Base-by-base conservation (phyloP, 2,113 vertebrate species). In the Candoia aspera region DNA sequence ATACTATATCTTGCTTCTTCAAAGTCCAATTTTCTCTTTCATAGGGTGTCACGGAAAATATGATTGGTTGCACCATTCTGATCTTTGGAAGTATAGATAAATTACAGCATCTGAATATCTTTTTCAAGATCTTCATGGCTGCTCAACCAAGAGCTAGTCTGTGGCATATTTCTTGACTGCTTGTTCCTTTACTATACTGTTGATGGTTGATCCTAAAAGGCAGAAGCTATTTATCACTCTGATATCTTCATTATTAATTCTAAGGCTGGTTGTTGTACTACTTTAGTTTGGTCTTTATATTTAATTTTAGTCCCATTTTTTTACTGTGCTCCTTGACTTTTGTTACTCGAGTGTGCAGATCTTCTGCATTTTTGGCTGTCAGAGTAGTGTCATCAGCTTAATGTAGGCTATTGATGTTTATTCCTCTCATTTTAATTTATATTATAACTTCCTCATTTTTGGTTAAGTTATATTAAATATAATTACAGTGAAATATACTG, bases 401-500 rank as follows among this genome's bases (percentile, higher is more conserved):
- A 29, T 64, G 60, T 10, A 1, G 10, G 3, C 29, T 64, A 29
- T 62, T 64, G 62, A 64, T 64, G 26, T 64, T 64, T 64, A 2
- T n/a, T 64, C 29, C 26, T 64, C 62, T 29, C 13, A 13, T 73
- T 73, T 73, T 33, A 73, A 33, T 17, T 73, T 73, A 68, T n/a
- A 6, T 17, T 54, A 58, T 54, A 58, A 42, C 33, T 46, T 88
- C 29, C 1, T n/a, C 46, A 37, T 93, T 95, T 92, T 68, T 86
- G 42, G 4, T 89, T 89, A 0, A 0, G 55, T 94, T 95, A 94
- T 87, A 91, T 88, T 68, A 68, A 2, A 59, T 95, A 68, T 92
- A 93, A 95, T 93, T 90, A 86, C 88, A 86, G 2, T 23, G 87
- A 91, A 73, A n/a, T 92, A 84, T 85, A 54, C 6, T 88, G 89